phyloP scores from a whole-genome alignment of 2,797 vertebrate species.

The Paramormyrops hopkinsi region DNA sequence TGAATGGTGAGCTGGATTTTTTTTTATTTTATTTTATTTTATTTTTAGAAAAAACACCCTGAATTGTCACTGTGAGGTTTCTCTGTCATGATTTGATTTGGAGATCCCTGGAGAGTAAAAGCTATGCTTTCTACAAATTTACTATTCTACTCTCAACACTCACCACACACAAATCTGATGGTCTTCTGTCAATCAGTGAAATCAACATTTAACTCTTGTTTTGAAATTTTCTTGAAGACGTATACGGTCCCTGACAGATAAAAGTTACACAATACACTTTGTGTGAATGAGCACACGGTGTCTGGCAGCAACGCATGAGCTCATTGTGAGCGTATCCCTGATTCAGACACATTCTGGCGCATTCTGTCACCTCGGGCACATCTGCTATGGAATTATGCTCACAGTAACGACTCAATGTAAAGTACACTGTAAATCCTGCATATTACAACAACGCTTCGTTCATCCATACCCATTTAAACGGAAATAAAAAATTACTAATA shows the following conservation, averaged over 20 bases:
- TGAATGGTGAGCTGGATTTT: background rate
- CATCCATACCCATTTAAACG: background rate
- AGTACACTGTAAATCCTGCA: background rate
- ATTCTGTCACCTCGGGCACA: constrained; percentile 3
- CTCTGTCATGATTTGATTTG: background rate
- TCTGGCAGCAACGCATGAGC: background rate
- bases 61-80: background rate
- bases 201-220: background rate
- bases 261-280: background rate
- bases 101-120: background rate
- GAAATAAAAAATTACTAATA: background rate
- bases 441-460: constrained; percentile 8
- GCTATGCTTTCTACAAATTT: background rate
- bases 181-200: background rate
- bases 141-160: background rate
- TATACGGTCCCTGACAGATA: background rate
- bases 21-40: background rate
- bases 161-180: background rate
- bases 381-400: constrained; percentile 1
- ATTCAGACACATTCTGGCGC: constrained; percentile 13
- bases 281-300: background rate
- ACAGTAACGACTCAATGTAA: background rate
- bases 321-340: background rate
- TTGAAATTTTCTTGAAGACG: background rate
- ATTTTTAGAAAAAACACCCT: background rate